Conservation (phyloP, 2,113 vertebrate genomes). For the Bubo blakistoni region DNA sequence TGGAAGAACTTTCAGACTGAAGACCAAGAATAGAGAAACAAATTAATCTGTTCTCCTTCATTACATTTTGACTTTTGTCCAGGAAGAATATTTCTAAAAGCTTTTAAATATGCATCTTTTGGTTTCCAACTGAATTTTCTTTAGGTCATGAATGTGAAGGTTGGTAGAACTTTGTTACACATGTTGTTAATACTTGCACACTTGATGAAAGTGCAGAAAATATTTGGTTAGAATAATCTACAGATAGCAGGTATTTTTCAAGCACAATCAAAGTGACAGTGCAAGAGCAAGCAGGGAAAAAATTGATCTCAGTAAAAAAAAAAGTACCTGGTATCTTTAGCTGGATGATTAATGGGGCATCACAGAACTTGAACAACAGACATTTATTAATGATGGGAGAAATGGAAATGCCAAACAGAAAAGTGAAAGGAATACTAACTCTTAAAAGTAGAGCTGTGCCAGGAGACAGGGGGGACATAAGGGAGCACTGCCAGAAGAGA, state of each 20-base stretch:
- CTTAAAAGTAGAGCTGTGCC: background rate
- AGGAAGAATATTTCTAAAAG: background rate
- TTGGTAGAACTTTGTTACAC: background rate
- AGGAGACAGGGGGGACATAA: background rate
- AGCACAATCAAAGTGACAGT: background rate
- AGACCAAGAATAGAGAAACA: background rate
- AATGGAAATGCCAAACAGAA: background rate
- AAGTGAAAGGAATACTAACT: conserved; percentile 30
- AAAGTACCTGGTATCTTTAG: background rate
- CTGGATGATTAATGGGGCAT: background rate
- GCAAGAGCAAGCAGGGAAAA: background rate
- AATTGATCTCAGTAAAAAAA: background rate
- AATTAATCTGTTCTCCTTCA: background rate
- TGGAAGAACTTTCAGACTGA: background rate
- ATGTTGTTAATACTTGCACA: background rate
- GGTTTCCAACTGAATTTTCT: background rate
- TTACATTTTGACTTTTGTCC: background rate
- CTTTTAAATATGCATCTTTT: background rate
- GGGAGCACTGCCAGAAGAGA: background rate
- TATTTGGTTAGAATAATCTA: background rate
- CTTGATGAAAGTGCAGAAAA: background rate
- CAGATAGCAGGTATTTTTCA: background rate
- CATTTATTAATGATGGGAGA: conserved; percentile 15
- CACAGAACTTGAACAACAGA: background rate
- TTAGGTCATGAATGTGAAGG: background rate